phyloP scores from a whole-genome alignment of 2,888 invertebrate species.

The Isoperla grammatica region DNA sequence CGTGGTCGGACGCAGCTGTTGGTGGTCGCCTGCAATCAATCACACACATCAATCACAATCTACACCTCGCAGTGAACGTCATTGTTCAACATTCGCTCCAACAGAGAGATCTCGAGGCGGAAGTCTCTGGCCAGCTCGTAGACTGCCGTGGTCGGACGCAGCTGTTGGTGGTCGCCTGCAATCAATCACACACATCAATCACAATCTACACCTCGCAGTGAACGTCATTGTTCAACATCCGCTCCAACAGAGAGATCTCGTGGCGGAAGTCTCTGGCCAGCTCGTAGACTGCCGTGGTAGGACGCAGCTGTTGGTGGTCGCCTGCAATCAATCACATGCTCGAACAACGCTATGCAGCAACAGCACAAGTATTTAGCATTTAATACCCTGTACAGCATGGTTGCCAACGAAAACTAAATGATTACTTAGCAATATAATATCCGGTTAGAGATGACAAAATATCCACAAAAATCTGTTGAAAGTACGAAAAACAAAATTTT shows the following conservation, averaged over 20 bases:
- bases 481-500: too few species aligned
- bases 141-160: constrained; percentile 47
- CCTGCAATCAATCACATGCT: constrained; percentile 48
- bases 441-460: too few species aligned
- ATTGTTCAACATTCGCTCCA: constrained; percentile 50
- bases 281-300: constrained; percentile 62
- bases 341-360: too few species aligned
- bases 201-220: constrained; percentile 46
- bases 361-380: too few species aligned
- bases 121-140: constrained; percentile 44
- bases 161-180: constrained; percentile 48
- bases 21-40: constrained; percentile 44
- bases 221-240: constrained; percentile 61
- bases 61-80: constrained; percentile 40
- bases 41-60: constrained; percentile 45
- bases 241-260: constrained; percentile 76
- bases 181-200: constrained; percentile 37
- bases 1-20: constrained; percentile 48
- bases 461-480: too few species aligned
- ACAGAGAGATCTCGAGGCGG: constrained; percentile 48
- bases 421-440: too few species aligned
- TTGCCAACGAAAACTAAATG: too few species aligned
- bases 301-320: constrained; percentile 77
- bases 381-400: too few species aligned
- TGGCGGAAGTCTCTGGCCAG: constrained; percentile 61